phyloP scores from a whole-genome alignment of 1,140 invertebrate genomes.

The Nephila pilipes region DNA sequence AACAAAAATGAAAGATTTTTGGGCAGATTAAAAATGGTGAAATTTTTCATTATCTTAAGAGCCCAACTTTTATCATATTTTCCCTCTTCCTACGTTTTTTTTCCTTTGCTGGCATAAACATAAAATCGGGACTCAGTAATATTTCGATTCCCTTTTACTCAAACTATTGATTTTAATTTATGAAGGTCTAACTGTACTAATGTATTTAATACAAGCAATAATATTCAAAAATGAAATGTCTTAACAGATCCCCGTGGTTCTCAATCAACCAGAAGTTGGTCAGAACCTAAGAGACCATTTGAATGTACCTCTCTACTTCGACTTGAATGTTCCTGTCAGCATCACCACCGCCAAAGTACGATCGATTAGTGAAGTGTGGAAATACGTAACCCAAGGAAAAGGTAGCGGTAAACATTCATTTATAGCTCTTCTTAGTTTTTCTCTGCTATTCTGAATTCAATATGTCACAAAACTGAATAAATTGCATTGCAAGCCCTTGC shows the following conservation, averaged over 20 bases:
- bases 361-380: conserved; percentile 83
- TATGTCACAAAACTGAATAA: no score
- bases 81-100: background rate
- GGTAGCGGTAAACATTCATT: conserved; percentile 81
- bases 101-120: background rate
- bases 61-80: background rate
- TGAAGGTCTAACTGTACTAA: background rate
- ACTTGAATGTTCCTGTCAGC: conserved; percentile 84
- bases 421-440: no score
- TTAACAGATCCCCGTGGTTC: conserved; percentile 80
- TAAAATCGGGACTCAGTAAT: background rate
- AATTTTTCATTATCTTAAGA: background rate
- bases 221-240: background rate
- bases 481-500: no score
- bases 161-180: background rate
- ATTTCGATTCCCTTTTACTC: no score
- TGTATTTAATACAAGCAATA: no score
- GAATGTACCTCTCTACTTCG: conserved; percentile 86
- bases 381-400: conserved; percentile 85
- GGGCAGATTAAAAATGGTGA: no score
- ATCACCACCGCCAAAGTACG: conserved; percentile 86
- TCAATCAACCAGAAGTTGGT: conserved; percentile 82
- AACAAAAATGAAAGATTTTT: no score
- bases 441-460: no score
- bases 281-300: conserved; percentile 83